Evolutionary conservation across 2,113 vertebrate genomes (phyloP).

Genomic region (Macrotus californicus): DNA sequence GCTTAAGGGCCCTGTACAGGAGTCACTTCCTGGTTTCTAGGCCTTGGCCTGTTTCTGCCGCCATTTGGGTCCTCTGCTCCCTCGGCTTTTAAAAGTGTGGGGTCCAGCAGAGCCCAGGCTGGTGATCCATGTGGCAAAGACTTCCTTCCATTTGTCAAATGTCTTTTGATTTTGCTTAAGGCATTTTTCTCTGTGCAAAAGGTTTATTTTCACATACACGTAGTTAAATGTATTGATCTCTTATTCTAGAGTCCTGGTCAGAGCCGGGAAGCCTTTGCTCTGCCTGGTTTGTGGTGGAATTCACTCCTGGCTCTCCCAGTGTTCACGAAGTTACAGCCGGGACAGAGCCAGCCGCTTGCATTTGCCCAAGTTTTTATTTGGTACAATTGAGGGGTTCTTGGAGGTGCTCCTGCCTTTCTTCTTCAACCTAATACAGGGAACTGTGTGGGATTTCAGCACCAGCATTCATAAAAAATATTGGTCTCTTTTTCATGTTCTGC

Average conservation of each 20-base stretch:
- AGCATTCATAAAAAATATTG: background rate
- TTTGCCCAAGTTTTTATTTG: background rate
- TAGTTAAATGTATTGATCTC: background rate
- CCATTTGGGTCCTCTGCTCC: too few species aligned
- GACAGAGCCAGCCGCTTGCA: too few species aligned
- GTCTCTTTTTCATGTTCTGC: background rate
- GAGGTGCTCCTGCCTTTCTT: background rate
- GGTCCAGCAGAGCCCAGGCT: too few species aligned
- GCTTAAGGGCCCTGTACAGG: background rate
- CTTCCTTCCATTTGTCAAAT: background rate
- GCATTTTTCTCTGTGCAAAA: background rate
- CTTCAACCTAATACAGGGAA: too few species aligned
- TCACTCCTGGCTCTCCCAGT: background rate
- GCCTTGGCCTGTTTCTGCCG: background rate
- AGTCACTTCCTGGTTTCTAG: background rate
- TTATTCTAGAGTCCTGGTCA: background rate
- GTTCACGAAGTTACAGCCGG: background rate
- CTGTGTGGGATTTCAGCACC: background rate
- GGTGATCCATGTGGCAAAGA: rapidly evolving
- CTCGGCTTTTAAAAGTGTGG: rapidly evolving
- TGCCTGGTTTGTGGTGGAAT: background rate
- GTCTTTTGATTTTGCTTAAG: background rate
- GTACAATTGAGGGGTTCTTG: background rate
- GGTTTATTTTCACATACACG: too few species aligned
- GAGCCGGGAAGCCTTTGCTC: background rate